These are phyloP conservation scores for Andinoacara biseriatus DNA, from an alignment of 2,113 vertebrate genomes.

Conservation along the genomic window DNA sequence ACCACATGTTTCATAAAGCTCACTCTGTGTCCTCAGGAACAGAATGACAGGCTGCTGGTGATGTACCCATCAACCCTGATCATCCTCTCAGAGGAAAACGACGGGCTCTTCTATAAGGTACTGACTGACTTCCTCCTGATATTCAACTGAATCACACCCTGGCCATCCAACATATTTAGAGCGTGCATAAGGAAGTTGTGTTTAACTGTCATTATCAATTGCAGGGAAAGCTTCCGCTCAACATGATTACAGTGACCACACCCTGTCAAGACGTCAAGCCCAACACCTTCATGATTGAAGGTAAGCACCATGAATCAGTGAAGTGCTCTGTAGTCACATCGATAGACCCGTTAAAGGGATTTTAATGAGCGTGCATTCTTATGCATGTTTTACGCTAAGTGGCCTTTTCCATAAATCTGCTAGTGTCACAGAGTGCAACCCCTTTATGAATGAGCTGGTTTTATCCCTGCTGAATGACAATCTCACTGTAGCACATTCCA, in stretches of 20 bases:
- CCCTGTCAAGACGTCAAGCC: constrained; percentile 88
- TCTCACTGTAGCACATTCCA: constrained; percentile 72
- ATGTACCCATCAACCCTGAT: constrained; percentile 90
- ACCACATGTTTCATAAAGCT: background rate
- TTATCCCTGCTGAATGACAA: constrained; percentile 65
- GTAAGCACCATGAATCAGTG: constrained; percentile 69
- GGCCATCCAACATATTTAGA: background rate
- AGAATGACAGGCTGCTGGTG: constrained; percentile 88
- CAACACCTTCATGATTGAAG: constrained; percentile 93
- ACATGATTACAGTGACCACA: constrained; percentile 87
- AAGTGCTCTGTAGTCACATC: background rate
- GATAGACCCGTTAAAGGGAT: constrained; percentile 15
- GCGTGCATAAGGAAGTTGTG: background rate
- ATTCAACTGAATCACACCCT: background rate
- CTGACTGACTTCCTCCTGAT: background rate
- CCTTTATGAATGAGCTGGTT: constrained; percentile 69
- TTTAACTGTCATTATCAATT: constrained; percentile 42
- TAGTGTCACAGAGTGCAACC: constrained; percentile 60
- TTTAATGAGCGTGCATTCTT: constrained; percentile 45
- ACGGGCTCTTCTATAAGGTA: constrained; percentile 91
- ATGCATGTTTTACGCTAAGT: constrained; percentile 40
- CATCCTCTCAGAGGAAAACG: constrained; percentile 88
- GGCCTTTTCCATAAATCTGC: constrained; percentile 35
- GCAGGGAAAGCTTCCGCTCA: constrained; percentile 94
- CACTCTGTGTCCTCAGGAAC: constrained; percentile 80